phyloP scores from a whole-genome alignment of 1,140 invertebrate genomes.

The Drosophila ananassae region DNA sequence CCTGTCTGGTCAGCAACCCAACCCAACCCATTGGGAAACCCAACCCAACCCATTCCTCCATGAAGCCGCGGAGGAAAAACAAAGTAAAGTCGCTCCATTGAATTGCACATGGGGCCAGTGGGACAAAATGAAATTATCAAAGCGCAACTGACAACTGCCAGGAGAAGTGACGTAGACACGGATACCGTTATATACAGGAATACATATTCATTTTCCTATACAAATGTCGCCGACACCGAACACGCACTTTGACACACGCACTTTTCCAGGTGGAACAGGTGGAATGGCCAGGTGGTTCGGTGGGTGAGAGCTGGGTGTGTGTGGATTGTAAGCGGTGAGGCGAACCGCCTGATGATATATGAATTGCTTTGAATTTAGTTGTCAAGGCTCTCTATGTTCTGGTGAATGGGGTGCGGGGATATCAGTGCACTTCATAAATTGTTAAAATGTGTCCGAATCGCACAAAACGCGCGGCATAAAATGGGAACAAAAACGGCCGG shows the following conservation, averaged over 20 bases:
- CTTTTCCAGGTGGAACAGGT: conserved; percentile 71
- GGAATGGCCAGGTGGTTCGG: conserved; percentile 23
- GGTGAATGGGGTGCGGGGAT: conserved; percentile 30
- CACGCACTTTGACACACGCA: conserved; percentile 83
- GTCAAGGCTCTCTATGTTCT: conserved; percentile 55
- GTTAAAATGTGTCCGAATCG: conserved; percentile 73
- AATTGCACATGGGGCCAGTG: conserved; percentile 53
- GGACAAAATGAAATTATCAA: conserved; percentile 77
- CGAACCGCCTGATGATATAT: conserved; percentile 57
- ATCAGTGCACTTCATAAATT: conserved; percentile 70
- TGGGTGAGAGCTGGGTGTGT: conserved; percentile 7
- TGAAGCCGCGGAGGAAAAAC: conserved; percentile 17
- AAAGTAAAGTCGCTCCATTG: conserved; percentile 39
- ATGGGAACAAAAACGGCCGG: conserved; percentile 13
- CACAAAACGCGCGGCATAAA: conserved; percentile 55
- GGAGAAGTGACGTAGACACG: conserved; percentile 56
- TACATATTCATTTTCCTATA: conserved; percentile 12
- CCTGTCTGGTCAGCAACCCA: conserved; percentile 1
- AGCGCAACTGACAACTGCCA: conserved; percentile 71
- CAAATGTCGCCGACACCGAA: conserved; percentile 53
- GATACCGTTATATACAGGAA: conserved; percentile 49
- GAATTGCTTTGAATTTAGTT: conserved; percentile 83
- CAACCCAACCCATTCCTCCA: conserved; percentile 13
- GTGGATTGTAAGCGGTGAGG: conserved; percentile 8
- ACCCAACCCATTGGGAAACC: conserved; percentile 6